Percentiles rank a stretch among this genome's conserved stretches.
These are phyloP conservation scores for Polylopha cassiicola DNA, from an alignment of 2,888 invertebrate genomes.

Conservation along the genomic window DNA sequence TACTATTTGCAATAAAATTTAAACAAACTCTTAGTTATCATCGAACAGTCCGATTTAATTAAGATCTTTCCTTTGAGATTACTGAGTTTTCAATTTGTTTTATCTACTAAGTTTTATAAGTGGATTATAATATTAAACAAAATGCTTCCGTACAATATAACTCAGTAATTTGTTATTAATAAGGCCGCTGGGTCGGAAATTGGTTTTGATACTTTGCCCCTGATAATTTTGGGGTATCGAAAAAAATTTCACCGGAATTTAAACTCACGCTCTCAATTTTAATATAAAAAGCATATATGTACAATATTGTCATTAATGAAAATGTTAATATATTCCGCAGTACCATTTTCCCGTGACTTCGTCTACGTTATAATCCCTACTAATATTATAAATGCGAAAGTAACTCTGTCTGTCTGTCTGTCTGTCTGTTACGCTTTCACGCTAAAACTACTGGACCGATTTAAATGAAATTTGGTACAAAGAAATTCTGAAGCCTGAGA, in stretches of 20 bases:
- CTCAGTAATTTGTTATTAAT: constrained; percentile 3
- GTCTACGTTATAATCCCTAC: too few species aligned
- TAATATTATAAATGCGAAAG: too few species aligned
- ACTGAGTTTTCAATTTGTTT: constrained; percentile 9
- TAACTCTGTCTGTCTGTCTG: too few species aligned
- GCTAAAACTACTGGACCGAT: too few species aligned
- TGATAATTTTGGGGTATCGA: constrained; percentile 5
- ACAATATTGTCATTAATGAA: too few species aligned
- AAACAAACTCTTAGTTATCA: constrained; percentile 9
- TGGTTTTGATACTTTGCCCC: constrained; percentile 3
- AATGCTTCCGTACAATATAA: neutral
- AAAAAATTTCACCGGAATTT: neutral
- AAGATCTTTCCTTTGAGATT: constrained; percentile 5
- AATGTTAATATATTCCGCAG: too few species aligned
- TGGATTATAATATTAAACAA: constrained; percentile 4
- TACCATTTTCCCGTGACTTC: too few species aligned
- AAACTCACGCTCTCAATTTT: too few species aligned
- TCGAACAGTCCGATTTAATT: constrained; percentile 7
- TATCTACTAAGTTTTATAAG: constrained; percentile 2
- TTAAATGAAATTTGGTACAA: too few species aligned
- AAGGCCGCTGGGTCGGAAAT: constrained; percentile 3
- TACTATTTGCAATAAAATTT: neutral
- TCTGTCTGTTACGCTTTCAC: too few species aligned
- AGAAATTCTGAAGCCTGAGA: too few species aligned
- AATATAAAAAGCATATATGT: too few species aligned